Evolutionary conservation across 2,797 vertebrate genomes (phyloP).

Genomic region (Girardinus metallicus): DNA sequence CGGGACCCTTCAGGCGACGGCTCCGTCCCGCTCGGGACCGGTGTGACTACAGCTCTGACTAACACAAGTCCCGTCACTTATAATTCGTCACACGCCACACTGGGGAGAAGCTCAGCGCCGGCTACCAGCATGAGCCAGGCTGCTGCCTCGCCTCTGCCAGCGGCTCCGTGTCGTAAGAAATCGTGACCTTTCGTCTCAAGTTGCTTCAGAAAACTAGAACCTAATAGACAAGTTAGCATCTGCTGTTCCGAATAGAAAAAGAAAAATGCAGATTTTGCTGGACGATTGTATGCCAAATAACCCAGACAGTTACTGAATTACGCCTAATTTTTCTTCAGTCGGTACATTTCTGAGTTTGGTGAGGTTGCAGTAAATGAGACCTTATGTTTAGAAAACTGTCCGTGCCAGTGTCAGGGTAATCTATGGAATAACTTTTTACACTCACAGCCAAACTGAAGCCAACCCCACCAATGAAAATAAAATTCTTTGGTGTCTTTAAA

Average conservation of each 20-base stretch:
- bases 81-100: slow-evolving; percentile 27
- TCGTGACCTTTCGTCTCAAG: neutral
- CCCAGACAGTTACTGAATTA: neutral
- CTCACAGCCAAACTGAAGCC: neutral
- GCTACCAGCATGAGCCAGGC: slow-evolving; percentile 27
- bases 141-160: slow-evolving; percentile 8
- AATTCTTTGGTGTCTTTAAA: neutral
- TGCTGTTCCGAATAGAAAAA: neutral
- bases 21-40: slow-evolving; percentile 28
- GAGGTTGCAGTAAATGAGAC: neutral
- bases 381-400: neutral
- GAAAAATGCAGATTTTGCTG: neutral
- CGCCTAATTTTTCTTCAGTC: neutral
- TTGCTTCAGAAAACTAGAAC: neutral
- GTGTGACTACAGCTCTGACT: slow-evolving; percentile 28
- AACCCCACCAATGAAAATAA: neutral
- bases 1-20: slow-evolving; percentile 2
- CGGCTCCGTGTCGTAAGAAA: slow-evolving; percentile 57
- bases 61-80: slow-evolving; percentile 25
- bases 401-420: neutral
- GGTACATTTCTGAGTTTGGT: neutral
- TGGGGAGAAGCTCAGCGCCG: slow-evolving; percentile 22
- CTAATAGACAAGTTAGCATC: neutral
- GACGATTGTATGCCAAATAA: neutral
- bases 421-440: neutral